phyloP scores from a whole-genome alignment of 2,888 invertebrate species.

The Tiphia femorata region DNA sequence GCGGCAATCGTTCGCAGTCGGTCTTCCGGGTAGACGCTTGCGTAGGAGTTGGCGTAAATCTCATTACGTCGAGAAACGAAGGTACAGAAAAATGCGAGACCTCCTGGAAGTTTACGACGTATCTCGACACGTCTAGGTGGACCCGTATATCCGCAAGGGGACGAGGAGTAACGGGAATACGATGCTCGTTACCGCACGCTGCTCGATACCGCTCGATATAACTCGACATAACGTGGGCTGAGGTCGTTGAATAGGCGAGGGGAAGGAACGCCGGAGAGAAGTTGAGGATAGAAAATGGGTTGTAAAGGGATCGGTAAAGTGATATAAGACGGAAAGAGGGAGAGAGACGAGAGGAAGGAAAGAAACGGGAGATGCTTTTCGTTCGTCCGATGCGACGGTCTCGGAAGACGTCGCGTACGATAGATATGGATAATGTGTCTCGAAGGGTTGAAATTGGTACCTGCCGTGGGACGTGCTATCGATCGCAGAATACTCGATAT shows the following conservation, averaged over 20 bases:
- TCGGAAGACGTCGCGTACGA: conserved; percentile 11
- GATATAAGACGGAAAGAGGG: background rate
- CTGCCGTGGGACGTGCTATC: conserved; percentile 5
- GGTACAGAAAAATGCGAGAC: no score
- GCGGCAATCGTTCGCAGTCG: no score
- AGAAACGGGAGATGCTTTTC: background rate
- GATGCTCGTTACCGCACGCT: conserved; percentile 35
- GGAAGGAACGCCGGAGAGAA: background rate
- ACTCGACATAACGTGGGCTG: conserved; percentile 12
- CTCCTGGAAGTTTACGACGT: no score
- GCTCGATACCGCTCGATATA: conserved; percentile 1
- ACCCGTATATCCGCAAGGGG: no score
- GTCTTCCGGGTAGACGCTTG: no score
- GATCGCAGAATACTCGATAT: background rate
- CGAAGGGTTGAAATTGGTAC: conserved; percentile 6
- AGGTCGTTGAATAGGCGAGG: background rate
- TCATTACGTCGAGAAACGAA: no score
- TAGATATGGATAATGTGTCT: conserved; percentile 13
- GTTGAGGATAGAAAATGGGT: no score
- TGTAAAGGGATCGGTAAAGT: no score
- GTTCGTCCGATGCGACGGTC: conserved; percentile 12
- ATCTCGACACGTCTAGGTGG: no score
- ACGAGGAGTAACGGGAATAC: conserved; percentile 29
- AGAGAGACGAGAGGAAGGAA: background rate
- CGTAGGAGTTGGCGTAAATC: no score